Conservation (phyloP, 2,888 invertebrate genomes). For the Pollenia griseotomentosa region DNA sequence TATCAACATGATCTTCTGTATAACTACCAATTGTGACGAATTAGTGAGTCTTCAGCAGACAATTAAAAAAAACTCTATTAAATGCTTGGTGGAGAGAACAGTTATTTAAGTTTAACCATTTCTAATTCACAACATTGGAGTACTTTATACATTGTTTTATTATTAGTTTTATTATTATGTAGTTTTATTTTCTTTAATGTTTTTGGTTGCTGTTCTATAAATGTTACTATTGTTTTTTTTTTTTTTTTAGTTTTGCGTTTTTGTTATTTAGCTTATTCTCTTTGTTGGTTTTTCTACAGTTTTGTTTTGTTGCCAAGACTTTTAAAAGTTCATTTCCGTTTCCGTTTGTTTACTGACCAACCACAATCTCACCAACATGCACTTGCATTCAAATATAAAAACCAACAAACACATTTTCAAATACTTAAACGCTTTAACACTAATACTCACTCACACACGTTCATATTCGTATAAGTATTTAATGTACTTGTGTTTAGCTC, state of each 20-base stretch:
- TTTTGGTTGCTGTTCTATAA: not conserved
- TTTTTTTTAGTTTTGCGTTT: too few species aligned
- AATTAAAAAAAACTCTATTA: too few species aligned
- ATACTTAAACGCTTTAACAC: conserved; percentile 15
- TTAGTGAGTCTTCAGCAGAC: too few species aligned
- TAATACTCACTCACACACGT: conserved; percentile 10
- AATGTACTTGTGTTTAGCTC: too few species aligned
- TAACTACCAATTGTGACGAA: too few species aligned
- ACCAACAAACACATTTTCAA: conserved; percentile 7
- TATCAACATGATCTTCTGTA: too few species aligned
- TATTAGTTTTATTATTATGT: conserved; percentile 55
- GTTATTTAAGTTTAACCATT: not conserved
- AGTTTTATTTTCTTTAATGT: conserved; percentile 28
- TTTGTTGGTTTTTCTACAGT: conserved; percentile 22
- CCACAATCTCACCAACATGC: conserved; percentile 61
- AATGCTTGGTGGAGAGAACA: too few species aligned
- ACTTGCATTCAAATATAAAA: conserved; percentile 32
- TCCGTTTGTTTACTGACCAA: conserved; percentile 71
- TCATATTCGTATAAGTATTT: too few species aligned
- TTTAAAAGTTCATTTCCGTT: conserved; percentile 72
- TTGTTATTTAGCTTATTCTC: conserved; percentile 49
- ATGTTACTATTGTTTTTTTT: conserved; percentile 8
- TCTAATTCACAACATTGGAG: conserved; percentile 15
- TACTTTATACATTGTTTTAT: conserved; percentile 21
- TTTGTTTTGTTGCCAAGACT: conserved; percentile 42